Conservation (phyloP, 2,888 invertebrate species). For the Prionchulus punctatus region DNA sequence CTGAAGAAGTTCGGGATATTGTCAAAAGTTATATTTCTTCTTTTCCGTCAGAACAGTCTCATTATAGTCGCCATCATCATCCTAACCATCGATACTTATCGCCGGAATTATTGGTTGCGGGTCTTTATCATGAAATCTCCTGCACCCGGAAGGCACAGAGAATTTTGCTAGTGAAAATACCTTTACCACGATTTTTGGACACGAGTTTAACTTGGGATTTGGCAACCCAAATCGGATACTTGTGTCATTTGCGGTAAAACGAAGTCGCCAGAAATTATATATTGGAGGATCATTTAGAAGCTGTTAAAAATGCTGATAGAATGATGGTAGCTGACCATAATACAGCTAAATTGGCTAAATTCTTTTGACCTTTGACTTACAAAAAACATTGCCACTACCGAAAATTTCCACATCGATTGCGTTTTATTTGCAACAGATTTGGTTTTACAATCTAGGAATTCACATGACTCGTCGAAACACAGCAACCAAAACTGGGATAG, state of each 20-base stretch:
- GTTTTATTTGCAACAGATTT: neutral
- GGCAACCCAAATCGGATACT: neutral
- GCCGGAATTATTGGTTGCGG: no score
- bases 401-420: neutral
- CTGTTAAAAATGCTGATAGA: neutral
- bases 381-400: neutral
- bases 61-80: neutral
- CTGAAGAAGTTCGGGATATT: neutral
- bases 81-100: neutral
- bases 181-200: neutral
- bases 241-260: neutral
- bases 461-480: neutral
- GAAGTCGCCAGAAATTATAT: neutral
- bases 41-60: neutral
- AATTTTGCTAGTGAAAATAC: no score
- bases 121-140: no score
- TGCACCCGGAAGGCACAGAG: no score
- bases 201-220: slow-evolving; percentile 6
- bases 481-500: no score
- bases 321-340: no score
- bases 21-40: neutral
- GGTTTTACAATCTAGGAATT: neutral
- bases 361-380: neutral
- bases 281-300: neutral
- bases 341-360: neutral